Conservation (phyloP, 2,113 vertebrate species). For the Rhinolophus ferrumequinum region DNA sequence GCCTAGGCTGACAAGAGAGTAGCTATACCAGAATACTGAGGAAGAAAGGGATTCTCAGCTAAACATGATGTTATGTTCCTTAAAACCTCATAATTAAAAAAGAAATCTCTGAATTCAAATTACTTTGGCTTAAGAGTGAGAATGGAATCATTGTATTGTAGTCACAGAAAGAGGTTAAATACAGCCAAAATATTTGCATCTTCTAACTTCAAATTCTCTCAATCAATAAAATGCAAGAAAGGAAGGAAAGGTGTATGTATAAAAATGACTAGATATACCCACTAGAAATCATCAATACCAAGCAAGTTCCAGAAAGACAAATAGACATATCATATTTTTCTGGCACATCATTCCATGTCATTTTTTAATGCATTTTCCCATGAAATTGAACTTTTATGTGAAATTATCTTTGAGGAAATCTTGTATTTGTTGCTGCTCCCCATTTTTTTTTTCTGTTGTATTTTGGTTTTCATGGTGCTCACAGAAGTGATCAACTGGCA, state of each 20-base stretch:
- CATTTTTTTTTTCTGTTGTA: not conserved
- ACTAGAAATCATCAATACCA: constrained; percentile 36
- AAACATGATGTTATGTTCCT: constrained; percentile 55
- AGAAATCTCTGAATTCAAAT: constrained; percentile 65
- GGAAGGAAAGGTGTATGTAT: not conserved
- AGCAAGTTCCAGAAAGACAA: constrained; percentile 55
- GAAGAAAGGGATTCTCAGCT: constrained; percentile 59
- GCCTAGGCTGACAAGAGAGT: constrained; percentile 68
- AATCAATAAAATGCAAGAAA: constrained; percentile 46
- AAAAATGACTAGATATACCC: not conserved
- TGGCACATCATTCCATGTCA: not conserved
- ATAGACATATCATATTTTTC: constrained; percentile 60
- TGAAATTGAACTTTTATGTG: constrained; percentile 42
- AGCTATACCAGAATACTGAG: constrained; percentile 62
- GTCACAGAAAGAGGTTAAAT: constrained; percentile 48
- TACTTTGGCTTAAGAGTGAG: constrained; percentile 18
- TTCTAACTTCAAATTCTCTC: constrained; percentile 39
- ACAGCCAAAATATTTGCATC: not conserved
- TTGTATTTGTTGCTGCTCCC: constrained; percentile 45
- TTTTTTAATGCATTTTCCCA: constrained; percentile 56
- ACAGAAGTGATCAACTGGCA: constrained; percentile 71
- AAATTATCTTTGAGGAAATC: constrained; percentile 61
- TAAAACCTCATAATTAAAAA: constrained; percentile 69
- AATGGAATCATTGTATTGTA: constrained; percentile 52
- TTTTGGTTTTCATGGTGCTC: constrained; percentile 48